Percentiles rank a stretch among this genome's conserved stretches.
These are phyloP conservation scores for Pseudotriccus pelzelni DNA, from an alignment of 2,797 vertebrate genomes.

Conservation along the genomic window DNA sequence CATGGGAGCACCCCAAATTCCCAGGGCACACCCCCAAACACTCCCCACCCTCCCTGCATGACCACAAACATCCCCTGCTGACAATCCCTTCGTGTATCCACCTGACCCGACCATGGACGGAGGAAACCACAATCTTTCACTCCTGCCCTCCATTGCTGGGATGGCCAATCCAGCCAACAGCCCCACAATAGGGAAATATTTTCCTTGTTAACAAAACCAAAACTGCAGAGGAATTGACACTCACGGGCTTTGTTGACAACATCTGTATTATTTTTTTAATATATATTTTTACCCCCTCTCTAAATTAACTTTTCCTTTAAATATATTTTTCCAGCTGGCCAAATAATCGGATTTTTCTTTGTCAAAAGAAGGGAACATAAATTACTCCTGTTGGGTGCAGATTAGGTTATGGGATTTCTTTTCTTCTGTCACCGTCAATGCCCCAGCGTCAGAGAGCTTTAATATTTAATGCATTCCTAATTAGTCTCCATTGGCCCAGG, in stretches of 20 bases:
- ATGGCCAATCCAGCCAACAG: not conserved
- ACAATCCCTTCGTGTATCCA: fast-evolving
- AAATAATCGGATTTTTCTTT: conserved; percentile 82
- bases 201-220: not conserved
- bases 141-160: not conserved
- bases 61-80: not conserved
- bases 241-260: conserved; percentile 36
- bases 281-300: not conserved
- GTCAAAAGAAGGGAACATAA: conserved; percentile 79
- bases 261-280: conserved; percentile 56
- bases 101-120: not conserved
- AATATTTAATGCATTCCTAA: conserved; percentile 86
- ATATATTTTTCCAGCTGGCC: conserved; percentile 71
- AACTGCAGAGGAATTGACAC: conserved; percentile 16
- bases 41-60: not conserved
- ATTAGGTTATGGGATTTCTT: conserved; percentile 79
- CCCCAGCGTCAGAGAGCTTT: conserved; percentile 78
- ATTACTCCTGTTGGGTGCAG: conserved; percentile 78
- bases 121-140: not conserved
- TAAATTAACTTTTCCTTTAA: conserved; percentile 75
- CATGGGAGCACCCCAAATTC: not conserved
- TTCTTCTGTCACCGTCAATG: conserved; percentile 77
- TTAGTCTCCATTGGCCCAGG: conserved; percentile 80
- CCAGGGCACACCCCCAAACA: not conserved
- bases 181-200: not conserved